Evolutionary conservation across 2,888 invertebrate species (phyloP).

Genomic region (Melipona beecheii): DNA sequence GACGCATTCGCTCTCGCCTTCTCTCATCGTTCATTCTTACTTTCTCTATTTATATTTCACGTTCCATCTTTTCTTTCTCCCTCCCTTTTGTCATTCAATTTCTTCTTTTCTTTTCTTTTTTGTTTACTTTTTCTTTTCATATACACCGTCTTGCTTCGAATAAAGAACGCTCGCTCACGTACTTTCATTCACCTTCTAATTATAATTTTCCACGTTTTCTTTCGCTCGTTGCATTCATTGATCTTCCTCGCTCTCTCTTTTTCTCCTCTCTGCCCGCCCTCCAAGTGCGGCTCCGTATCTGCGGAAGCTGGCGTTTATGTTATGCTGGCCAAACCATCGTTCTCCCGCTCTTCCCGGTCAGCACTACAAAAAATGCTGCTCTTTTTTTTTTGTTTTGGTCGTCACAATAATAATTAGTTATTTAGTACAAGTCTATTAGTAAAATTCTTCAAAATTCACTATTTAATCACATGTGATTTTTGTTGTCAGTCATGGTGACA

Average conservation of each 20-base stretch:
- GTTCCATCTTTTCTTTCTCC: conserved; percentile 7
- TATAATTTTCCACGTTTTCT: conserved; percentile 35
- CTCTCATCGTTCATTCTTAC: conserved; percentile 31
- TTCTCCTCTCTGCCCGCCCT: conserved; percentile 53
- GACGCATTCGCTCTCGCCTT: conserved; percentile 56
- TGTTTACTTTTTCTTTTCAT: neutral
- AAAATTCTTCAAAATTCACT: conserved; percentile 83
- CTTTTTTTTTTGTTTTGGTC: conserved; percentile 78
- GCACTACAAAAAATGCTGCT: conserved; percentile 62
- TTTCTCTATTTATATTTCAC: conserved; percentile 17
- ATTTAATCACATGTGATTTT: conserved; percentile 82
- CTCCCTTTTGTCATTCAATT: conserved; percentile 13
- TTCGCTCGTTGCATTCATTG: conserved; percentile 45
- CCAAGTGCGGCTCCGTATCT: conserved; percentile 65
- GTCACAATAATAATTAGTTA: conserved; percentile 81
- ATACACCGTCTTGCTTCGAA: conserved; percentile 17
- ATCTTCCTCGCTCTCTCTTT: conserved; percentile 49
- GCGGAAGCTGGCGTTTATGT: conserved; percentile 54
- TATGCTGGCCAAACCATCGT: conserved; percentile 60
- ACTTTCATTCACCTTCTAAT: conserved; percentile 31
- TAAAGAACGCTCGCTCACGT: conserved; percentile 17
- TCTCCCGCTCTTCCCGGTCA: conserved; percentile 51
- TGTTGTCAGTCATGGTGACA: conserved; percentile 79
- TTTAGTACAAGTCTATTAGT: conserved; percentile 81
- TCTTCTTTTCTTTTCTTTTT: no score